Evolutionary conservation across 2,888 invertebrate genomes (phyloP), one percentile per base, ranked within the genome.

Genomic region (Prostheceraeus crozeri): DNA sequence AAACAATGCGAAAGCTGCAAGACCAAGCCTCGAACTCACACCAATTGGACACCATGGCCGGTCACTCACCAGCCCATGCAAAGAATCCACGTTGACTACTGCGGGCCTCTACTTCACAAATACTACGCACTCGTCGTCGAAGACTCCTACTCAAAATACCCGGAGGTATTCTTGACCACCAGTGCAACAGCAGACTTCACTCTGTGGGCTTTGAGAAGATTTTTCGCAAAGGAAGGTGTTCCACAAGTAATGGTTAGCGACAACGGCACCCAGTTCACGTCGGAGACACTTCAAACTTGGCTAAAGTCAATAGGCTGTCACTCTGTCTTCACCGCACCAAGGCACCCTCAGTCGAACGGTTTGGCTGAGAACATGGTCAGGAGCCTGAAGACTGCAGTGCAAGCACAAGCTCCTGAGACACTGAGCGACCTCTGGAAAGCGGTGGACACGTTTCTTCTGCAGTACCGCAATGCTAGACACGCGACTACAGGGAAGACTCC

Each of bases 121-220:
- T 40, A 40, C 19, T 40, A 19, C 14, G 40, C 40, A n/a, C 19
- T 40, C n/a, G 40, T 40, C 14, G 40, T 40, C n/a, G n/a, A 16
- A 40, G 40, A 40, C 19, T 40, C 40, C 6, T 40, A 40, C 19
- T 40, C 40, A 14, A 40, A 40, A 40, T 40, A 19, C 14, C 40
- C 40, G 19, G 40, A 40, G 19, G 40, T 40, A 40, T 40, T 40
- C n/a, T 40, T 40, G 40, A 40, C 40, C n/a, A 40, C 40, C 40
- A 16, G 14, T 40, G 40, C 40, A 16, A 16, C 40, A 40, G 40
- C 40, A 14, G 19, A 19, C n/a, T 40, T 40, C 19, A 16, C 40
- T 16, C n/a, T 16, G n/a, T 16, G 19, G 19, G 40, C 40, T 8
- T 16, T 40, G 40, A 40, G 40, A 40, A 40, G 19, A 40, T 16